Conservation (phyloP, 2,888 invertebrate species). For the Xylota segnis region DNA sequence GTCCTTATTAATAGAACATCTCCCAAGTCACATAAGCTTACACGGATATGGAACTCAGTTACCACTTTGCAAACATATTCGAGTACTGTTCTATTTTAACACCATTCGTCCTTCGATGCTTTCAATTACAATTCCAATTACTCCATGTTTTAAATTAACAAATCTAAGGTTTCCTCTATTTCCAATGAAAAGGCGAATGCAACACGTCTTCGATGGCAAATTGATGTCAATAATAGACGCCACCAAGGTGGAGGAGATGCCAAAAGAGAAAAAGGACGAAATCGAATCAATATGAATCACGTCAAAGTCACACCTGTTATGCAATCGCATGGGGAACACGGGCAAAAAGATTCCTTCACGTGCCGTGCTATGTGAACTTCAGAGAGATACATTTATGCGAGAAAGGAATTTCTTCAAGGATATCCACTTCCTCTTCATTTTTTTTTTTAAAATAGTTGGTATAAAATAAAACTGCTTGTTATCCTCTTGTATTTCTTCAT, state of each 20-base stretch:
- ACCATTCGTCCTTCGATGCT: too few relatives aligned
- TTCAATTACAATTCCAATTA: not conserved
- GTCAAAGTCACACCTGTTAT: conserved; percentile 3
- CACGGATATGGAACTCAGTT: too few relatives aligned
- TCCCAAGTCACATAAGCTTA: too few relatives aligned
- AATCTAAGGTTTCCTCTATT: conserved; percentile 11
- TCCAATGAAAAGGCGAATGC: not conserved
- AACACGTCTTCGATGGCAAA: conserved; percentile 1
- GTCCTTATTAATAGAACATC: too few relatives aligned
- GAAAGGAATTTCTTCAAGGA: not conserved
- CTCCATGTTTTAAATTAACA: conserved; percentile 10
- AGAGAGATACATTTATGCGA: not conserved
- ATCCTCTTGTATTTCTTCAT: not conserved
- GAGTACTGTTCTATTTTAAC: too few relatives aligned
- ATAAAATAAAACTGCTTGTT: not conserved
- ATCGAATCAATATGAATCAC: conserved; percentile 1
- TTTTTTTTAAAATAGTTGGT: not conserved
- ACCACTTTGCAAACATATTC: too few relatives aligned
- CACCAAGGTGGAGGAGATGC: not conserved
- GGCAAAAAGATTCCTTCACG: not conserved
- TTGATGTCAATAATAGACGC: conserved; percentile 13
- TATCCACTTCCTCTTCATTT: not conserved
- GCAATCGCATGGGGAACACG: not conserved
- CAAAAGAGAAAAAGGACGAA: not conserved
- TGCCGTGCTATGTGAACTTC: not conserved